These are phyloP conservation scores for Manduca sexta DNA, from an alignment of 1,140 invertebrate genomes.

Conservation along the genomic window DNA sequence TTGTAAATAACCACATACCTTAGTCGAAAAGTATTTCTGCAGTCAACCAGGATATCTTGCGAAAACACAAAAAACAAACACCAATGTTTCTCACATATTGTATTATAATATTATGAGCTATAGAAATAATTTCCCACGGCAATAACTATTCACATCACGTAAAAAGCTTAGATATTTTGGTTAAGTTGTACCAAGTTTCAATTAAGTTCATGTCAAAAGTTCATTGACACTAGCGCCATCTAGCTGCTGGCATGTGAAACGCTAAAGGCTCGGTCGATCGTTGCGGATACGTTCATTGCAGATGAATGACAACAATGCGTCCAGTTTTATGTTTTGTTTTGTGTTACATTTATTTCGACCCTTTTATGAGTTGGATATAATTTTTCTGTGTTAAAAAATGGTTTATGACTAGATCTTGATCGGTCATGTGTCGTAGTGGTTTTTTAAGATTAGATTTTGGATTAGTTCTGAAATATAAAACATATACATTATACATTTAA, in stretches of 20 bases:
- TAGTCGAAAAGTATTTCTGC: too few species aligned
- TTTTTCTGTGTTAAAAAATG: slow-evolving; percentile 43
- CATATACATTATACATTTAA: neutral
- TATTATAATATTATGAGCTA: slow-evolving; percentile 29
- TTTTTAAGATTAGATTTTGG: neutral
- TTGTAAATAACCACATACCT: too few species aligned
- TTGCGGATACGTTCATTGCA: slow-evolving; percentile 36
- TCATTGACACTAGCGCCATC: slow-evolving; percentile 53
- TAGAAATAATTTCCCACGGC: slow-evolving; percentile 30
- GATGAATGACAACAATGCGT: slow-evolving; percentile 30
- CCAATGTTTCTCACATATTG: slow-evolving; percentile 28
- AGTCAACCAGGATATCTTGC: too few species aligned
- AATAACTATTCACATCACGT: slow-evolving; percentile 41
- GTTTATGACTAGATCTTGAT: slow-evolving; percentile 40
- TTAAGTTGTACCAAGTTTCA: slow-evolving; percentile 64
- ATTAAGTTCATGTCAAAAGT: slow-evolving; percentile 71
- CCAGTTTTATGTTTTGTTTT: slow-evolving; percentile 33
- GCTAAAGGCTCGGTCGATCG: slow-evolving; percentile 53
- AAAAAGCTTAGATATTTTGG: slow-evolving; percentile 66
- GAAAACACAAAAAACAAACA: slow-evolving; percentile 21
- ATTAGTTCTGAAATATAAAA: neutral
- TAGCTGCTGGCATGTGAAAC: slow-evolving; percentile 46
- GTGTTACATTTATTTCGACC: slow-evolving; percentile 31
- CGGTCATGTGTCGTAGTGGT: slow-evolving; percentile 28
- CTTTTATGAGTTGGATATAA: slow-evolving; percentile 38